Evolutionary conservation across 2,888 invertebrate species (phyloP).

Genomic region (Eumerus sabulonum): DNA sequence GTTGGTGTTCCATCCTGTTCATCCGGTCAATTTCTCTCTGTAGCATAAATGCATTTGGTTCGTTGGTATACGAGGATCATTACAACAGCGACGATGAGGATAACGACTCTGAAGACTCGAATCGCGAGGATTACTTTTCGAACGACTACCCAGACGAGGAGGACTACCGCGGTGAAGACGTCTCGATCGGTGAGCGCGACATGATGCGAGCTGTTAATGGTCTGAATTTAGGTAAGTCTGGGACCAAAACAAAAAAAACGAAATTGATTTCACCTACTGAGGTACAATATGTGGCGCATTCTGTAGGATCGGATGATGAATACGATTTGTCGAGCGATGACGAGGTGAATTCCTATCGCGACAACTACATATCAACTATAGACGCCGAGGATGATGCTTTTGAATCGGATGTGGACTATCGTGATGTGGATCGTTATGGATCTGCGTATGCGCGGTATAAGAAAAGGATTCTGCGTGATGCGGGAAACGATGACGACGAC

Average conservation of each 20-base stretch:
- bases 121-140: constrained; percentile 87
- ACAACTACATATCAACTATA: constrained; percentile 78
- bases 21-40: not conserved
- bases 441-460: constrained; percentile 85
- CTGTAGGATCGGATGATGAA: constrained; percentile 68
- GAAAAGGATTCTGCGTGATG: constrained; percentile 78
- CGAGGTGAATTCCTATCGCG: constrained; percentile 70
- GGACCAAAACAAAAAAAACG: not conserved
- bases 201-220: constrained; percentile 82
- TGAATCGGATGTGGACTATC: constrained; percentile 78
- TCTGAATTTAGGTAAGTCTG: constrained; percentile 74
- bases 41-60: constrained; percentile 75
- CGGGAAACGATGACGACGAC: constrained; percentile 41
- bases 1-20: too few relatives aligned
- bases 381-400: constrained; percentile 76
- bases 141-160: constrained; percentile 90
- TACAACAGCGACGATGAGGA: constrained; percentile 72
- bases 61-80: constrained; percentile 75
- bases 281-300: too few relatives aligned
- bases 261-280: not conserved
- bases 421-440: constrained; percentile 83
- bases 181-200: constrained; percentile 78
- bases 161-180: constrained; percentile 76
- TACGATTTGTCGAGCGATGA: constrained; percentile 71
- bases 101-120: constrained; percentile 85